Evolutionary conservation across 2,888 invertebrate species (phyloP), one percentile per base, ranked within the genome.

Genomic region (Cephus pygmeus): DNA sequence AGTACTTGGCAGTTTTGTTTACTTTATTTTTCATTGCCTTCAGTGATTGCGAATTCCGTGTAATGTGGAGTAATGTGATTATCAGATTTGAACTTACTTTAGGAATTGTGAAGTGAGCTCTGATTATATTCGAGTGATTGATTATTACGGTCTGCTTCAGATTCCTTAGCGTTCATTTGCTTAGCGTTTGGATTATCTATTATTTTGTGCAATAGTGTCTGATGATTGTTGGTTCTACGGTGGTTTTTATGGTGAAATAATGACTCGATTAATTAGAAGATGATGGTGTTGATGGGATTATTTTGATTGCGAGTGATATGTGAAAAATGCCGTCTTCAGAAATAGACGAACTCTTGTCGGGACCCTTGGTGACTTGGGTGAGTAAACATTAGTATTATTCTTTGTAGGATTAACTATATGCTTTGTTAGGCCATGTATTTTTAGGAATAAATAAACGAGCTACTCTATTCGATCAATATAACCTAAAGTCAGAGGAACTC

Each of bases 341-440:
- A 92, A 95, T 97, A 87, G 96, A 97, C 90, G 96, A 97, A 90
- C 96, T 97, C 92, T 94, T 97, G 91, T 94, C 94, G 90, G 96
- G 96, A 89, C 96, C 97, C 88, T 93, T 97, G 85, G 96, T 97
- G 88, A 95, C 95, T 91, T 97, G 97, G 97, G 97, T 97, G 93
- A 94, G 94, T 93, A 87, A 86, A 84, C 87, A 75, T 77, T 78
- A 31, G 31, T 71, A 31, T 31, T 71, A 33, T 71, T 34, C 12
- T 3, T 33, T 12, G 33, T 34, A 71, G 31, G 9, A 15, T 71
- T 71, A 71, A 71, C 12, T 33, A 15, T 12, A 15, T 12, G 23
- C 15, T 33, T 71, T 12, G 31, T 33, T 71, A 71, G 30, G 23
- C 2, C 33, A 11, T 31, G 3, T 71, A 31, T 34, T 23, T 6